These are phyloP conservation scores for Glyptemys insculpta DNA, from an alignment of 2,797 vertebrate species.

Conservation along the genomic window DNA sequence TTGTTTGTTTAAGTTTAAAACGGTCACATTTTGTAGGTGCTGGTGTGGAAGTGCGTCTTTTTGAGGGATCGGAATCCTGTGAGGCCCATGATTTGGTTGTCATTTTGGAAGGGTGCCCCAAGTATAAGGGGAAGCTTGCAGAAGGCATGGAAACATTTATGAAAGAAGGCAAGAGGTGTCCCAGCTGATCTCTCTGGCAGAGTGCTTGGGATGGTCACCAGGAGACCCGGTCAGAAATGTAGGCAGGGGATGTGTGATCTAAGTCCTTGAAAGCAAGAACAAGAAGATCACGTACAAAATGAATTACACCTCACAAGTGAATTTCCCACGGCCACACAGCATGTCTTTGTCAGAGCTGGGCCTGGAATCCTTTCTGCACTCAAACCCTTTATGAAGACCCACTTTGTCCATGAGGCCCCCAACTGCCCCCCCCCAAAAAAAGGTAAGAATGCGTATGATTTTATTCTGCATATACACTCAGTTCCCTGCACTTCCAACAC, in stretches of 20 bases:
- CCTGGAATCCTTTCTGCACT: background rate
- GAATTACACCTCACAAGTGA: background rate
- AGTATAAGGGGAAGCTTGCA: background rate
- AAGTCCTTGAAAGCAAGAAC: background rate
- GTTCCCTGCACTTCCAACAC: background rate
- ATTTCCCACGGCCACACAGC: background rate
- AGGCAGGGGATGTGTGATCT: background rate
- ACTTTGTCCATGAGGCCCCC: background rate
- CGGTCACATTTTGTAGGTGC: too few species aligned
- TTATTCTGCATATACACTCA: background rate
- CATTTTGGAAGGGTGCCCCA: background rate
- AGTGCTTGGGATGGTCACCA: background rate
- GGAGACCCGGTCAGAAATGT: background rate
- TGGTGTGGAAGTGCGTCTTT: too few species aligned
- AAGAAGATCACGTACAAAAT: background rate
- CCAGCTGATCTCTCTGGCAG: background rate
- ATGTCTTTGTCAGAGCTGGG: background rate
- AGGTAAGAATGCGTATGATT: rapidly evolving
- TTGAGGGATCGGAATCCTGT: too few species aligned
- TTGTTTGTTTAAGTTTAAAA: too few species aligned
- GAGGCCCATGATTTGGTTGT: background rate
- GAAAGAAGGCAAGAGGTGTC: background rate
- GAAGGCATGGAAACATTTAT: background rate
- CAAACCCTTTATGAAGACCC: background rate
- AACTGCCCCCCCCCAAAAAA: rapidly evolving